Percentiles rank a stretch among this genome's conserved stretches.
Conservation (phyloP, 92 coral and sea anemone species). For the Ricordea florida region DNA sequence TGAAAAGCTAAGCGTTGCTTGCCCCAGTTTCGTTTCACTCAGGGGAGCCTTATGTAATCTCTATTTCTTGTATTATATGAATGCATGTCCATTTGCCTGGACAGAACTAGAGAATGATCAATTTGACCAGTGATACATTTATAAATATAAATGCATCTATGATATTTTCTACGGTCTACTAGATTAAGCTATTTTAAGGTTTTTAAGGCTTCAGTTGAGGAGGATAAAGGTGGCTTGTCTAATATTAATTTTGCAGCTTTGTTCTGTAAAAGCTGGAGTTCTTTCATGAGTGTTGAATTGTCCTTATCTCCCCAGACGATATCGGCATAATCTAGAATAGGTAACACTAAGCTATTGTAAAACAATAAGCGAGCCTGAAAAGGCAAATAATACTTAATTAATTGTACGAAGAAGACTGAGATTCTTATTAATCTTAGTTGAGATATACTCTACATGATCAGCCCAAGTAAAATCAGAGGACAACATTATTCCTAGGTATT, state of each 20-base stretch:
- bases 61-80: too few species aligned
- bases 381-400: background rate
- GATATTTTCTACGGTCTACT: background rate
- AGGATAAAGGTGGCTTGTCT: background rate
- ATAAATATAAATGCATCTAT: background rate
- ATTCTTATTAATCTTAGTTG: slow-evolving; percentile 2
- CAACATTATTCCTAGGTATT: slow-evolving; percentile 8
- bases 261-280: background rate
- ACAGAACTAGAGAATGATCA: too few species aligned
- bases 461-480: slow-evolving; percentile 1
- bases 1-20: too few species aligned
- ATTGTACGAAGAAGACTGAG: slow-evolving; percentile 4
- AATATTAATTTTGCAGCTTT: background rate
- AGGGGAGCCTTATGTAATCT: too few species aligned
- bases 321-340: background rate
- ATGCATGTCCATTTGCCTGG: too few species aligned
- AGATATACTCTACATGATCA: slow-evolving; percentile 9
- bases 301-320: slow-evolving; percentile 1
- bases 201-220: slow-evolving; percentile 2
- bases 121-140: too few species aligned
- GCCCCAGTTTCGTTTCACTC: too few species aligned
- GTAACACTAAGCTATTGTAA: background rate
- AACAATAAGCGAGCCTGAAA: background rate
- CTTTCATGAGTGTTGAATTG: background rate
- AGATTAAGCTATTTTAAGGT: background rate